Evolutionary conservation across 2,888 invertebrate species (phyloP).

Genomic region (Lobophora halterata): DNA sequence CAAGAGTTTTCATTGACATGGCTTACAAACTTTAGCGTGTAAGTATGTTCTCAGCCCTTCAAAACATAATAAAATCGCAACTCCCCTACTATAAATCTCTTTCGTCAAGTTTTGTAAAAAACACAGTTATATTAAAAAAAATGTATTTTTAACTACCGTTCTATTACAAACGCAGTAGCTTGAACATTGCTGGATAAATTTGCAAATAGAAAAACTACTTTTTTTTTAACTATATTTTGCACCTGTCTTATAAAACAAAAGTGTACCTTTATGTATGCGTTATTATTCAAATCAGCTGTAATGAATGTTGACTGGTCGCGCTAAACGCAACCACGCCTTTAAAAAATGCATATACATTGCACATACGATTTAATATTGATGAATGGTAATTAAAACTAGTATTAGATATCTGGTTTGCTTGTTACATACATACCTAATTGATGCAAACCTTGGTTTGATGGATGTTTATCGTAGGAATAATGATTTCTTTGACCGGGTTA

Average conservation of each 20-base stretch:
- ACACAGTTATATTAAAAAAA: too few relatives aligned
- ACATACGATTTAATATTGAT: constrained; percentile 31
- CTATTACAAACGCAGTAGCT: too few relatives aligned
- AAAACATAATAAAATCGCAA: too few relatives aligned
- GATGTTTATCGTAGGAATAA: constrained; percentile 13
- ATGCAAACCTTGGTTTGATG: constrained; percentile 25
- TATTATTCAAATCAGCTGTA: constrained; percentile 48
- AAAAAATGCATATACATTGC: constrained; percentile 27
- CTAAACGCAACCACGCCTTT: constrained; percentile 40
- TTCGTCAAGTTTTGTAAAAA: too few relatives aligned
- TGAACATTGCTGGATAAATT: constrained; percentile 17
- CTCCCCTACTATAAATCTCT: too few relatives aligned
- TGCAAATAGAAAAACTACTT: constrained; percentile 30
- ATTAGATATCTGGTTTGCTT: constrained; percentile 27
- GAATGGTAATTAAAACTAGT: constrained; percentile 30
- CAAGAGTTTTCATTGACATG: neutral
- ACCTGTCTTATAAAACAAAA: constrained; percentile 34
- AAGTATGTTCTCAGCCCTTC: too few relatives aligned
- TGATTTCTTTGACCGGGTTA: constrained; percentile 8
- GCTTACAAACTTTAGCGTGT: neutral
- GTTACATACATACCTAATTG: constrained; percentile 24
- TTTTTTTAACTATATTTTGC: constrained; percentile 16
- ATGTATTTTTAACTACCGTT: too few relatives aligned
- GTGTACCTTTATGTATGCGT: constrained; percentile 45
- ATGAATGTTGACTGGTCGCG: constrained; percentile 25